Base-by-base conservation (phyloP, 2,797 vertebrate species). In the Hypotaenidia okinawae region DNA sequence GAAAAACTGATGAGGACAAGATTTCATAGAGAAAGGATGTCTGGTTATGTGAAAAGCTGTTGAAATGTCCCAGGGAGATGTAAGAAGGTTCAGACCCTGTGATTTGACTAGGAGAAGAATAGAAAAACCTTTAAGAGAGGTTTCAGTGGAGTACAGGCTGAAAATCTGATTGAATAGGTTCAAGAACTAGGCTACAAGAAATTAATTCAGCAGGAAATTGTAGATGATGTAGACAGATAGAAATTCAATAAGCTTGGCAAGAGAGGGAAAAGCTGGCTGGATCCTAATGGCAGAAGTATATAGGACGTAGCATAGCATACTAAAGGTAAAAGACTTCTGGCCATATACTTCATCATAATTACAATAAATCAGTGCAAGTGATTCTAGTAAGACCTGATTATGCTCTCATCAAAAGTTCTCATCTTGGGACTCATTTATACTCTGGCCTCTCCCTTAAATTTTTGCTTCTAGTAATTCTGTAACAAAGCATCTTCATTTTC, bases 161-260 rank as follows among this genome's bases (percentile, higher is more conserved):
- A 79, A 97, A 87, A 89, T 64, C 37, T 87, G 64, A 87, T 72
- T 87, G 67, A 94, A 89, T 32, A 90, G 45, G 67, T 90, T 95
- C 70, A 90, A 93, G 76, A 93, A 94, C 18, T 57, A 91, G 61
- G 70, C 70, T 94, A 63, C 43, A 77, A 93, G 66, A 87, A 91
- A 84, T 93, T 87, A 95, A 90, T 94, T 93, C 89, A 93, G 73
- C 69, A 88, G 85, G 90, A 94, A 95, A 82, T 95, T 92, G 72
- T 88, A 90, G 88, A 93, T 94, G 66, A 72, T 87, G 74, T 86
- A 86, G 84, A 91, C 43, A 95, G 93, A 96, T 87, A 94, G 80
- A 95, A 95, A 93, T 95, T 95, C 96, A 94, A 90, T 95, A 94
- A 85, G 64, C 75, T 92, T 47, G 27, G 61, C 43, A 77, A 76